Base-by-base conservation (phyloP, 1,140 invertebrate species). In the Aphis gossypii region DNA sequence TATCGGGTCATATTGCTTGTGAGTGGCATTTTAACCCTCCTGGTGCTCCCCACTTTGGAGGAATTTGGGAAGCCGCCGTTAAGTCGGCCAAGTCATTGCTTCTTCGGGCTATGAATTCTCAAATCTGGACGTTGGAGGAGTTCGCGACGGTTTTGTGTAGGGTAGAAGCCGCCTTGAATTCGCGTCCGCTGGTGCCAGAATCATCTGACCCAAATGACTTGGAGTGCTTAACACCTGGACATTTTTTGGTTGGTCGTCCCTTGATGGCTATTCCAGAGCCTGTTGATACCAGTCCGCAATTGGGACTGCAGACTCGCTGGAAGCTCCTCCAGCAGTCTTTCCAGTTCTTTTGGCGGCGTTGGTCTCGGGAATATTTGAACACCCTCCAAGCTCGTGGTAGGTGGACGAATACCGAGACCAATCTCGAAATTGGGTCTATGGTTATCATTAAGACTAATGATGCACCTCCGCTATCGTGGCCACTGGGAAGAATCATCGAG, bases 101-200 rank as follows among this genome's bases (percentile, higher is more conserved):
- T 0, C 2, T 56, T 4, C 2, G 18, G 1, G 56, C 56, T 5
- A 87, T 60, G 48, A 54, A 54, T 11, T 30, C 41, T 5, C 92
- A 87, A 2, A 54, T 14, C 9, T 87, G 87, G 14, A 60, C 44
- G 0, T 14, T 93, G 0, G 94, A 94, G 89, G 94, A 95, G 92
- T 94, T 95, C 20, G 41, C 92, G 20, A 95, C 95, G 20, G 76
- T 95, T 23, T 46, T 95, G 38, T 90, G 60, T 51, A 94, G 95
- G 94, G 94, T 95, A 18, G 95, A 95, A 94, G 95, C 94, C 5
- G 94, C 94, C 68, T 93, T 95, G n/a, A 95, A 95, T 93, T 95
- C 94, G 11, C 92, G 95, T 20, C 95, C 95, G 5, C 83, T 95
- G 25, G 5, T 82, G 0, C 48, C 46, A 2, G 6, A 14, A 1